Evolutionary conservation across 2,797 vertebrate species (phyloP), one percentile per base, ranked within the genome.

Genomic region (Mastacembelus armatus): DNA sequence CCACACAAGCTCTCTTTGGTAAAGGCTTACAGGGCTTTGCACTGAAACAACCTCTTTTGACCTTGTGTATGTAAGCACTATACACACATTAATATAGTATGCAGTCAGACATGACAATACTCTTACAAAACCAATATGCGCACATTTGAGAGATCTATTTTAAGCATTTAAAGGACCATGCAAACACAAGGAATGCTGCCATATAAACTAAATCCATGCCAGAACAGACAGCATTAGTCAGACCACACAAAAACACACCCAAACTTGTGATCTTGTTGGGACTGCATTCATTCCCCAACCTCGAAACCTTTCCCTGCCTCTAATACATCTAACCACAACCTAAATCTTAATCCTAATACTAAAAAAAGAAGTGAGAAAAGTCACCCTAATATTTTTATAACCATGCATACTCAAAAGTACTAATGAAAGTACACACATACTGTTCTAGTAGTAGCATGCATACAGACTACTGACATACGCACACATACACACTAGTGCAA

Each of bases 1-100:
- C 80, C 84, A 74, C 82, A 86, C 72, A 87, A 62, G 65, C 62
- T 79, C 47, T 83, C 79, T 80, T 69, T 66, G 65, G 78, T 83
- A 67, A 56, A 57, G 59, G 47, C 57, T 74, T 55, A 78, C 24
- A 51, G 35, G 15, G 66, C 42, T 80, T 80, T 79, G 24, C 16
- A 7, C 58, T 79, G 47, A 62, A 77, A 74, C 66, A 68, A 57
- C 43, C 69, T 78, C 27, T 29, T 47, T 70, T 14, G 54, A 55
- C 48, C 30, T 72, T 43, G 29, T 64, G 56, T 47, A 67, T 70
- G 69, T 77, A 76, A 84, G 87, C 66, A 71, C 65, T 26, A 26
- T 39, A 10, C 47, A 69, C 57, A 50, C 38, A 70, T 62, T 45
- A 68, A 70, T 42, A 83, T 65, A 14, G 15, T 47, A 74, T 70